Percentiles rank a stretch among this genome's conserved stretches.
Conservation (phyloP, 2,888 invertebrate species). For the Syritta pipiens region DNA sequence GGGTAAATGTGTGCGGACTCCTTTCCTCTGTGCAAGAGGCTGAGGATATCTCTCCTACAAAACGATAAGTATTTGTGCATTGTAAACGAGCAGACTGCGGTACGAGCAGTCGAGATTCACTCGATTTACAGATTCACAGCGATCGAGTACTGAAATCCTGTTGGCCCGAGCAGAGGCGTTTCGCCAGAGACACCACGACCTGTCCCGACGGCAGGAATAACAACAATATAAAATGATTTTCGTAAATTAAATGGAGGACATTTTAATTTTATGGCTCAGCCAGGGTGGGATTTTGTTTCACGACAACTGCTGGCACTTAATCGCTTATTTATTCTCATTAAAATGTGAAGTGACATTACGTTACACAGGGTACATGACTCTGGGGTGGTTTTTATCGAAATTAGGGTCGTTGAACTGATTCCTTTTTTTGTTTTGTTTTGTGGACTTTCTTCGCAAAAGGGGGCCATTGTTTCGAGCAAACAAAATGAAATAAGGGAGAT, state of each 20-base stretch:
- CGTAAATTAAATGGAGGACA: constrained; percentile 66
- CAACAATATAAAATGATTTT: constrained; percentile 45
- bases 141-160: too few species aligned
- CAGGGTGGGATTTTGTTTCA: constrained; percentile 49
- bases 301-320: constrained; percentile 56
- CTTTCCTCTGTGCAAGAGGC: constrained; percentile 11
- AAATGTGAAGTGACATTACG: constrained; percentile 59
- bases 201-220: background rate
- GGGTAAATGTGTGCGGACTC: constrained; percentile 17
- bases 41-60: too few species aligned
- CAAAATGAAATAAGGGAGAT: constrained; percentile 11
- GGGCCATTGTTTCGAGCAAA: constrained; percentile 49
- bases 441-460: constrained; percentile 9
- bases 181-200: background rate
- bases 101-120: constrained; percentile 32
- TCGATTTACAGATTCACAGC: constrained; percentile 56
- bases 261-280: constrained; percentile 52
- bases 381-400: constrained; percentile 39
- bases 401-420: constrained; percentile 60
- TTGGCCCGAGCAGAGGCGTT: too few species aligned
- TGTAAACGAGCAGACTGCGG: constrained; percentile 54
- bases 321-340: constrained; percentile 68
- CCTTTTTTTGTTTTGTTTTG: constrained; percentile 16
- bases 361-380: constrained; percentile 7
- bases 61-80: constrained; percentile 59